Evolutionary conservation across 2,113 vertebrate species (phyloP).

Genomic region (Uropsilus gracilis): DNA sequence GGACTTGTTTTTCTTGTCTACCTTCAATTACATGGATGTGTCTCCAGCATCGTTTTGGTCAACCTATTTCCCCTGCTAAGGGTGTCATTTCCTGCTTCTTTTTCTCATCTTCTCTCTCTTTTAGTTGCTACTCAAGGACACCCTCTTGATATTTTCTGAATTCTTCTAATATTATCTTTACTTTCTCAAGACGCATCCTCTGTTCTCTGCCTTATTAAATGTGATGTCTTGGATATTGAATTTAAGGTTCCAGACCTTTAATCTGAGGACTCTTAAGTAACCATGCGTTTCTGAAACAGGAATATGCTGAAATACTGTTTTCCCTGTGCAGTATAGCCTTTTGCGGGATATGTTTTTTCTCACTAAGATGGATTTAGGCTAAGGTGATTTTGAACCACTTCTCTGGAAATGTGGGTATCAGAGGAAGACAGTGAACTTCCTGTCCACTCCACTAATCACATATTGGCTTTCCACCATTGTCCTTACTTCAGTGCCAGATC

Average conservation of each 20-base stretch:
- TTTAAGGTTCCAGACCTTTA: background rate
- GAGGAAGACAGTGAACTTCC: background rate
- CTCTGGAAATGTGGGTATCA: background rate
- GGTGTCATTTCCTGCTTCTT: background rate
- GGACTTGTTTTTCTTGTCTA: background rate
- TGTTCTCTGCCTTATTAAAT: background rate
- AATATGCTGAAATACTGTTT: background rate
- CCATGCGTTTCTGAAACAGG: background rate
- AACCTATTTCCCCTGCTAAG: background rate
- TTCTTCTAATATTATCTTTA: background rate
- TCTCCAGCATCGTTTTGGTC: background rate
- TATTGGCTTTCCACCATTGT: too few species aligned
- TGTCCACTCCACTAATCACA: background rate
- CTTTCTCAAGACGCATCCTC: background rate
- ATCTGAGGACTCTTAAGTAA: background rate
- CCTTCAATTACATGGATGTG: background rate
- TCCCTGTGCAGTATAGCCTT: background rate
- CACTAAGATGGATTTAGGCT: background rate
- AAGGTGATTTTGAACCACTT: background rate
- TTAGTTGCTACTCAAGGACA: background rate
- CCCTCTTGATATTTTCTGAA: background rate
- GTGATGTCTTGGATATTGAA: background rate
- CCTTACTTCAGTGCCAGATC: too few species aligned
- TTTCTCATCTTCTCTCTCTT: too few species aligned
- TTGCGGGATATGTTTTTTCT: background rate